A percentile compares a stretch with the other conserved stretches of the same genome.
phyloP scores from a whole-genome alignment of 2,113 vertebrate genomes.

The Menidia beryllina region DNA sequence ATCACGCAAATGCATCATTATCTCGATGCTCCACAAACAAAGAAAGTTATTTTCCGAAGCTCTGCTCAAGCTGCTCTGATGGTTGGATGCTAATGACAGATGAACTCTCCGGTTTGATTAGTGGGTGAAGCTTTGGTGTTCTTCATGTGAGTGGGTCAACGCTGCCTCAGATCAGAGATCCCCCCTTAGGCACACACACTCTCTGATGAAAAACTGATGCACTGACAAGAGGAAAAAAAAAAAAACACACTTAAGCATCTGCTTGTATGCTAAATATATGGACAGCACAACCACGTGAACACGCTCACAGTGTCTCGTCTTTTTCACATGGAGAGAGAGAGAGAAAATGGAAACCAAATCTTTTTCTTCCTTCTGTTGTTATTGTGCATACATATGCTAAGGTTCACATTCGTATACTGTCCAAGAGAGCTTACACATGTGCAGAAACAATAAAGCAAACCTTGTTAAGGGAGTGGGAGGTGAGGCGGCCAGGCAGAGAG shows the following conservation, averaged over 20 bases:
- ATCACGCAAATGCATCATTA: slow-evolving; percentile 31
- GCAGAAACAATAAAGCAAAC: slow-evolving; percentile 69
- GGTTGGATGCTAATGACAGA: slow-evolving; percentile 58
- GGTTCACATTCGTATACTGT: slow-evolving; percentile 3
- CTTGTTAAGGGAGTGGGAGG: slow-evolving; percentile 71
- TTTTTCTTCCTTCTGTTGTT: too few species aligned
- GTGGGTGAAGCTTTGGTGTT: slow-evolving; percentile 46
- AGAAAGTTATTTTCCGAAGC: slow-evolving; percentile 49
- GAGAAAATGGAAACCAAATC: slow-evolving; percentile 16
- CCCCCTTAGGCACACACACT: slow-evolving; percentile 20
- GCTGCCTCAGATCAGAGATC: slow-evolving; percentile 56
- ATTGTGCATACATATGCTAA: slow-evolving; percentile 4
- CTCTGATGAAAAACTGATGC: slow-evolving; percentile 29
- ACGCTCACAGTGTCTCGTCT: slow-evolving; percentile 14
- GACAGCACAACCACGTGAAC: not conserved
- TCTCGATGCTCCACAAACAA: slow-evolving; percentile 31
- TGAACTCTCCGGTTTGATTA: slow-evolving; percentile 58
- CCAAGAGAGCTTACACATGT: slow-evolving; percentile 26
- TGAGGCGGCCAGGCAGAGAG: slow-evolving; percentile 69
- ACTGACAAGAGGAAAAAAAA: not conserved
- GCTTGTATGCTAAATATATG: slow-evolving; percentile 8
- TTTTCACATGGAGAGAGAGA: not conserved
- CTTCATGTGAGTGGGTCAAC: slow-evolving; percentile 49
- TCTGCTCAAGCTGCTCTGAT: slow-evolving; percentile 42
- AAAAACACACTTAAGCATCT: slow-evolving; percentile 8